Conservation (phyloP, 2,113 vertebrate genomes). For the Heterotilapia buettikoferi region DNA sequence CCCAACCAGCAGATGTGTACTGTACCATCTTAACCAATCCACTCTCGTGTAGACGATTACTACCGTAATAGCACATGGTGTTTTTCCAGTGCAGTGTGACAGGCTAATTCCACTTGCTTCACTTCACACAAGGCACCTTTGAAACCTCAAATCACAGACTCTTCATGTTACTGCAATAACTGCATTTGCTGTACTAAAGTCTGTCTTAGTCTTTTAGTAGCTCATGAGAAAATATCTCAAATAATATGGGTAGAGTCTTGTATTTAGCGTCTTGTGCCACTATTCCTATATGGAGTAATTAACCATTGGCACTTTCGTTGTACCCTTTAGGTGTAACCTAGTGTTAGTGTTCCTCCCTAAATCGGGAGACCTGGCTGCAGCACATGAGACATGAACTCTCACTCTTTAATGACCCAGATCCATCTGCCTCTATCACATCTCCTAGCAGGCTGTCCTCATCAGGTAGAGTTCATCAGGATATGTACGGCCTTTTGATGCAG, state of each 20-base stretch:
- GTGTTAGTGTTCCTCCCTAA: conserved; percentile 24
- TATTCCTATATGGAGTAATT: background rate
- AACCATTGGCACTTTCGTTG: background rate
- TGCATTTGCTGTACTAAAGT: background rate
- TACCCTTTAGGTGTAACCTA: background rate
- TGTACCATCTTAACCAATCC: conserved; percentile 14
- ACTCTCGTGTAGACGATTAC: background rate
- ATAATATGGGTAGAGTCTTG: background rate
- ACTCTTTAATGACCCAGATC: conserved; percentile 41
- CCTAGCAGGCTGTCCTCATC: background rate
- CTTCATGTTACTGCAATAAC: background rate
- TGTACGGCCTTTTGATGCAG: background rate
- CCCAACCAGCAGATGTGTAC: background rate
- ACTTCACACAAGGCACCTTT: background rate
- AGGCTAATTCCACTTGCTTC: background rate
- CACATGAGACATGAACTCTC: conserved; percentile 17
- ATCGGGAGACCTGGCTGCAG: background rate
- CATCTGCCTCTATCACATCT: conserved; percentile 14
- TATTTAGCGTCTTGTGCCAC: background rate
- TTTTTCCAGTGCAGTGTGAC: conserved; percentile 5
- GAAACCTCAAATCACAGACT: background rate
- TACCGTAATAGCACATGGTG: conserved; percentile 11
- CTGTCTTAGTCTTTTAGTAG: background rate
- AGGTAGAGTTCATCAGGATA: background rate
- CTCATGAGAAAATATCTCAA: background rate